Base-by-base conservation (phyloP, 2,113 vertebrate genomes). In the Leucosticte australis region DNA sequence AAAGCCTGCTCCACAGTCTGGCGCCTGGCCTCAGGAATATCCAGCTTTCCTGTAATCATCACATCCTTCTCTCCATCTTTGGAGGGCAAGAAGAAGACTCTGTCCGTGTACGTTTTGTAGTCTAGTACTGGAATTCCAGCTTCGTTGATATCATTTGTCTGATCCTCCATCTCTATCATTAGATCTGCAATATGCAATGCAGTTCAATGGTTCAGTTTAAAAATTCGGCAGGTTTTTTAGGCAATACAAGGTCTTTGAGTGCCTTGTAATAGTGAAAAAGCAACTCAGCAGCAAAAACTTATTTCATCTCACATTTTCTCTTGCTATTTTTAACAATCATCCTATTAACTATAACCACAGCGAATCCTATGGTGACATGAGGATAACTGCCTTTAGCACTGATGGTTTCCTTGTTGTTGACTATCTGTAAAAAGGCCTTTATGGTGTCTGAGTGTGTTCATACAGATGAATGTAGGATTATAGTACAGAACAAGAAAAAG, bases 141-240 rank as follows among this genome's bases (percentile, higher is more conserved):
- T 95, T 99, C 99, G 13, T 98, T 99, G 82, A 99, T 97, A 24
- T 99, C 99, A 27, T 98, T 99, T 64, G 99, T 99, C 92, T 99
- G 99, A 96, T 99, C 99, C 90, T 99, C 99, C 99, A 99, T 99
- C 89, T 99, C 99, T 31, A 99, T 99, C 99, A 99, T 99, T 67
- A 99, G 98, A 94, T 99, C 99, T 99, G 96, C 52, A 95, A 96
- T 10, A 81, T 15, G n/a, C 46, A 86, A 91, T 15, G 69, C 10
- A 82, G 31, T 87, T 90, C 69, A 77, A 59, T 68, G 65, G 30
- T 35, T 83, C 6, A 26, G 65, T 86, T 79, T 4, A 64, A 87
- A 74, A 75, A 79, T 10, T 21, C 41, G 67, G 30, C 42, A 82
- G 24, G 6, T 63, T 56, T 88, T 83, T 78, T 39, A 65, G 37